phyloP scores from a whole-genome alignment of 2,888 invertebrate genomes.

The Mythimna impura region DNA sequence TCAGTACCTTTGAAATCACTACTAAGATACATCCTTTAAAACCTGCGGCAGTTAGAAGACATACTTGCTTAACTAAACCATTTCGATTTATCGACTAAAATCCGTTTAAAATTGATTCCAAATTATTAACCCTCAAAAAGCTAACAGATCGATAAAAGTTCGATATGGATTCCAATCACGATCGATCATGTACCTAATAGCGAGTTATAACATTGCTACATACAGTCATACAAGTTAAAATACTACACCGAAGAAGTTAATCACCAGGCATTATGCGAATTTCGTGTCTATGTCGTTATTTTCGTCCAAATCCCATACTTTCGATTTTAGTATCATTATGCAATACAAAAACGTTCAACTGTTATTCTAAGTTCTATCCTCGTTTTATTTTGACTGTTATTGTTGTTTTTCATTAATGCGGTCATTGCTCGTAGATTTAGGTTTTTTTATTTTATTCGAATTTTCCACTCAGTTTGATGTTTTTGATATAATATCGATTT shows the following conservation, averaged over 20 bases:
- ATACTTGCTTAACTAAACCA: not conserved
- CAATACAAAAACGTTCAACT: constrained; percentile 71
- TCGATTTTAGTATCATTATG: constrained; percentile 75
- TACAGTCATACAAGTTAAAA: constrained; percentile 25
- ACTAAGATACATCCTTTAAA: not conserved
- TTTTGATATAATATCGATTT: constrained; percentile 40
- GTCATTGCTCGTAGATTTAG: constrained; percentile 55
- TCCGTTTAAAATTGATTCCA: constrained; percentile 32
- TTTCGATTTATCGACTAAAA: constrained; percentile 11
- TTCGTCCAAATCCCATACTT: constrained; percentile 70
- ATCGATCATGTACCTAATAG: constrained; percentile 22
- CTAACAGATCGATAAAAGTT: constrained; percentile 38
- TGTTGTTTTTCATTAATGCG: constrained; percentile 62
- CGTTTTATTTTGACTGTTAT: constrained; percentile 57
- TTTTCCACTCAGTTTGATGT: constrained; percentile 46
- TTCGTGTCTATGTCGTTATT: constrained; percentile 63
- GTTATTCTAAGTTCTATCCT: constrained; percentile 60
- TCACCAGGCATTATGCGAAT: constrained; percentile 59
- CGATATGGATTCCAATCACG: constrained; percentile 14
- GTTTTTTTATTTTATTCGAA: constrained; percentile 39
- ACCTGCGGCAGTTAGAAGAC: not conserved
- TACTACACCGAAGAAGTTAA: constrained; percentile 51
- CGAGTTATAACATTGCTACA: constrained; percentile 22
- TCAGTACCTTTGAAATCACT: not conserved
- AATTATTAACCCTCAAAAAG: constrained; percentile 38